phyloP scores from a whole-genome alignment of 1,140 invertebrate species.

The Batillaria attramentaria region DNA sequence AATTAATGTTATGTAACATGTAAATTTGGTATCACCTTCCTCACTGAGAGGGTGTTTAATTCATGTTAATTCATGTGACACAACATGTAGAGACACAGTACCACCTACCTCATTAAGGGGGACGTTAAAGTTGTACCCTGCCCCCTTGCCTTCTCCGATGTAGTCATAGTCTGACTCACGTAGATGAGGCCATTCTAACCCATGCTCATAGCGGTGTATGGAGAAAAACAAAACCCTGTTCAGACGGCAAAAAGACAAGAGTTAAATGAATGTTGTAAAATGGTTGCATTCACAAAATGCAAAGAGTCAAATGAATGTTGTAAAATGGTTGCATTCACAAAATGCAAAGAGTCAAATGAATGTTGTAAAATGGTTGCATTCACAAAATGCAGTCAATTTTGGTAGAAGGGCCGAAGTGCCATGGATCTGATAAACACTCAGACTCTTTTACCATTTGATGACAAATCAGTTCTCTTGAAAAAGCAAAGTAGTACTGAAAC shows the following conservation, averaged over 20 bases:
- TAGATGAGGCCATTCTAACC: slow-evolving; percentile 94
- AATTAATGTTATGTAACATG: not conserved
- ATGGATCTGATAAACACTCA: too few species aligned
- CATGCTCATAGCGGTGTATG: slow-evolving; percentile 96
- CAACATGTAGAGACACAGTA: not conserved
- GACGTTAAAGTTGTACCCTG: slow-evolving; percentile 93
- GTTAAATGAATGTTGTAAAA: too few species aligned
- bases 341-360: not conserved
- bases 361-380: not conserved
- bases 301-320: too few species aligned
- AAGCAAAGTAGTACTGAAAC: too few species aligned
- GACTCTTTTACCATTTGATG: too few species aligned
- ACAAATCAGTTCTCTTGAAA: too few species aligned
- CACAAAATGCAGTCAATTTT: not conserved
- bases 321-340: too few species aligned
- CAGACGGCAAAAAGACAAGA: slow-evolving; percentile 55
- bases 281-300: too few species aligned
- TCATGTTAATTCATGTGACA: not conserved
- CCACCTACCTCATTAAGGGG: slow-evolving; percentile 83
- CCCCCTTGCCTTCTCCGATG: slow-evolving; percentile 82
- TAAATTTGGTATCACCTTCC: not conserved
- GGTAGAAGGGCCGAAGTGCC: too few species aligned
- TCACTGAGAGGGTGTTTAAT: not conserved
- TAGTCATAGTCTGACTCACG: slow-evolving; percentile 91
- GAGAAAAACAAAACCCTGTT: slow-evolving; percentile 96